Conservation (phyloP, 2,797 vertebrate genomes). For the Acrocephalus scirpaceus region DNA sequence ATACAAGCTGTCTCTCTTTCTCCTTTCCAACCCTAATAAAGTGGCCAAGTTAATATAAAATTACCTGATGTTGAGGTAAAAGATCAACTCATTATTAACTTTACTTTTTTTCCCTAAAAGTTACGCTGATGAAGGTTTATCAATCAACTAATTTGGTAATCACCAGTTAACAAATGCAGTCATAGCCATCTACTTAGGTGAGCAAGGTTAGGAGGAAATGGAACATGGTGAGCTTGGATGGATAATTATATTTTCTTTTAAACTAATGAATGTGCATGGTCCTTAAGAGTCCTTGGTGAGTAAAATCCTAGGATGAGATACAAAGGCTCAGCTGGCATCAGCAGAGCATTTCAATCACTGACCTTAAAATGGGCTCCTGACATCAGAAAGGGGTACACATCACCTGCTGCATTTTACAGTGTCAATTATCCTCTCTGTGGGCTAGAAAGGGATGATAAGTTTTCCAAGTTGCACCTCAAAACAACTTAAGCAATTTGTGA, state of each 20-base stretch:
- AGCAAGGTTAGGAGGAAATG: conserved; percentile 59
- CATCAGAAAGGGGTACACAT: not conserved
- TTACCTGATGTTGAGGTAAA: conserved; percentile 56
- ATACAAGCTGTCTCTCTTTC: not conserved
- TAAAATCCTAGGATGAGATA: conserved; percentile 11
- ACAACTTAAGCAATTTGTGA: not conserved
- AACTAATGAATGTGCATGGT: conserved; percentile 60
- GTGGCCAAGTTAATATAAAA: conserved; percentile 64
- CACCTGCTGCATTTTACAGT: not conserved
- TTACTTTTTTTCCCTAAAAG: conserved; percentile 62
- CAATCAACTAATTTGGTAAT: conserved; percentile 76
- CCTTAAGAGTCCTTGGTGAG: conserved; percentile 47
- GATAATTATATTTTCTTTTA: conserved; percentile 70
- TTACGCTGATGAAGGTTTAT: conserved; percentile 69
- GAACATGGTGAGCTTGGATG: conserved; percentile 43
- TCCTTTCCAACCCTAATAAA: not conserved
- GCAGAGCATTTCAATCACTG: not conserved
- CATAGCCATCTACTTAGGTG: conserved; percentile 59
- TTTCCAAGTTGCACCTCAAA: not conserved
- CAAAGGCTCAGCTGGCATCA: not conserved
- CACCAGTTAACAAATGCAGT: conserved; percentile 65
- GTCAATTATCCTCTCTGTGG: conserved; percentile 19
- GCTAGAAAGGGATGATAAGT: not conserved
- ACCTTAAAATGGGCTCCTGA: conserved; percentile 25
- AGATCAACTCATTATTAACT: conserved; percentile 67